Evolutionary conservation across 2,888 invertebrate genomes (phyloP).

Genomic region (Lypha dubia): DNA sequence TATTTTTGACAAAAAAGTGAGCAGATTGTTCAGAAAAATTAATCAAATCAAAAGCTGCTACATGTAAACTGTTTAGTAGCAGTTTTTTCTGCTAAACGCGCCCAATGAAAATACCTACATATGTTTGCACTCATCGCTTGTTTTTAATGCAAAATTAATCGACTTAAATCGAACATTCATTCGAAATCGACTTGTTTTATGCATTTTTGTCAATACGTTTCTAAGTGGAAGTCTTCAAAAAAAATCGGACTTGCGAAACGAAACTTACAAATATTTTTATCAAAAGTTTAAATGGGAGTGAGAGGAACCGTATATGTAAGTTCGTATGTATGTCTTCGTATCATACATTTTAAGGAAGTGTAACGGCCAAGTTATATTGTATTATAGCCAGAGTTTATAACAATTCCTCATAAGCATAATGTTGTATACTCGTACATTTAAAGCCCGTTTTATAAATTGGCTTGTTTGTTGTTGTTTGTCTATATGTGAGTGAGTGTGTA

Average conservation of each 20-base stretch:
- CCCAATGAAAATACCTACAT: too few relatives aligned
- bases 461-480: not conserved
- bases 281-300: not conserved
- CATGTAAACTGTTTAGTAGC: too few relatives aligned
- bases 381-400: constrained; percentile 13
- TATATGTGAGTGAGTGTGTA: too few relatives aligned
- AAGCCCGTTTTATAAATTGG: constrained; percentile 29
- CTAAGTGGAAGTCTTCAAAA: constrained; percentile 4
- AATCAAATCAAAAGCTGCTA: too few relatives aligned
- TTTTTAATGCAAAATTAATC: not conserved
- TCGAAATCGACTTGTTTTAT: not conserved
- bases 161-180: not conserved
- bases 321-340: not conserved
- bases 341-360: constrained; percentile 43
- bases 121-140: too few relatives aligned
- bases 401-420: not conserved
- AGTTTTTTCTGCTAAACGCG: too few relatives aligned
- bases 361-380: constrained; percentile 24
- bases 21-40: too few relatives aligned
- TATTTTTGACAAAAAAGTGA: too few relatives aligned
- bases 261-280: not conserved
- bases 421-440: constrained; percentile 26
- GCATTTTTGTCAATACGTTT: not conserved
- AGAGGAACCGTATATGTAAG: not conserved
- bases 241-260: constrained; percentile 57